phyloP scores from a whole-genome alignment of 2,113 vertebrate genomes.

The Hassar affinis region DNA sequence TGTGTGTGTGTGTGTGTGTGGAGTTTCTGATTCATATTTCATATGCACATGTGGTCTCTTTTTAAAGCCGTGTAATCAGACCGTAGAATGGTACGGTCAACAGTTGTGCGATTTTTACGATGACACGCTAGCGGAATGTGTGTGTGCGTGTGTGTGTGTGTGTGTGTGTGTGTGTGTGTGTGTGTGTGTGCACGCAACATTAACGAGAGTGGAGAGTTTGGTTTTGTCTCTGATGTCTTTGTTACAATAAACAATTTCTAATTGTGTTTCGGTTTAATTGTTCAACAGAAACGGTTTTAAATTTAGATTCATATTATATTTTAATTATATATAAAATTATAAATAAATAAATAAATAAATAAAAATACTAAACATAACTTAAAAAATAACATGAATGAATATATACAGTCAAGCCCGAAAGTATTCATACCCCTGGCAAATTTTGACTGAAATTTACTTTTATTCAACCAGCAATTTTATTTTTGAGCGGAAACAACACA shows the following conservation, averaged over 20 bases:
- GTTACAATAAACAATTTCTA: neutral
- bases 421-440: too few relatives aligned
- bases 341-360: too few relatives aligned
- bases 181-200: neutral
- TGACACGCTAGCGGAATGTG: conserved; percentile 39
- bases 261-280: neutral
- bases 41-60: conserved; percentile 40
- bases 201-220: neutral
- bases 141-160: conserved; percentile 46
- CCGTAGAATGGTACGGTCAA: conserved; percentile 17
- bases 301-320: too few relatives aligned
- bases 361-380: too few relatives aligned
- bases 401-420: too few relatives aligned
- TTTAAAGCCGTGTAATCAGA: conserved; percentile 39
- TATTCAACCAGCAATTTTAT: too few relatives aligned
- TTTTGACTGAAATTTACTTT: too few relatives aligned
- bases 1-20: conserved; percentile 3
- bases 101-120: conserved; percentile 45
- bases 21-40: conserved; percentile 50
- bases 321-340: too few relatives aligned
- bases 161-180: conserved; percentile 5
- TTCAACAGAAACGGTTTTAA: too few relatives aligned
- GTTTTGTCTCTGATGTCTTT: conserved; percentile 16
- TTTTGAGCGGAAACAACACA: too few relatives aligned
- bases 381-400: too few relatives aligned